Evolutionary conservation across 2,797 vertebrate species (phyloP).

Genomic region (Threskiornis aethiopicus): DNA sequence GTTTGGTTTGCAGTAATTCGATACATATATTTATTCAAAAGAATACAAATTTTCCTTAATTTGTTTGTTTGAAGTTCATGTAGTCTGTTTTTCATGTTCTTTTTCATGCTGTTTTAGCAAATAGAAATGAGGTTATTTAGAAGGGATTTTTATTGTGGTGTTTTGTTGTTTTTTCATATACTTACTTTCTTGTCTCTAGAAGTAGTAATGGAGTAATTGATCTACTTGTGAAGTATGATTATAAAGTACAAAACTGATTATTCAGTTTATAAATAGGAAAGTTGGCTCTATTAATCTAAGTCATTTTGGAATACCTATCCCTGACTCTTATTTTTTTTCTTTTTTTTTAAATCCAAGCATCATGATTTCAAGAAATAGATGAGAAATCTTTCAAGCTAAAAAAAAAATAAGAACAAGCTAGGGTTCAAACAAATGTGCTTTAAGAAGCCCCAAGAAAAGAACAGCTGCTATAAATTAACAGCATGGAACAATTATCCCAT

Average conservation of each 20-base stretch:
- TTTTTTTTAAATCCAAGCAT: not conserved
- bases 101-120: not conserved
- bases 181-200: not conserved
- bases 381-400: not conserved
- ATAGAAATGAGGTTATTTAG: not conserved
- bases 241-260: slow-evolving; percentile 14
- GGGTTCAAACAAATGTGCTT: not conserved
- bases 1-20: not conserved
- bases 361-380: not conserved
- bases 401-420: not conserved
- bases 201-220: slow-evolving; percentile 12
- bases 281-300: not conserved
- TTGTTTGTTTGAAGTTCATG: not conserved
- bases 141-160: not conserved
- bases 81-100: not conserved
- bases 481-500: not conserved
- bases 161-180: not conserved
- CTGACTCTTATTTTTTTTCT: not conserved
- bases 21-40: not conserved
- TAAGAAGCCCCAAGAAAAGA: not conserved
- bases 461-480: not conserved
- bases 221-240: slow-evolving; percentile 26
- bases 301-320: not conserved
- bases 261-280: slow-evolving; percentile 1
- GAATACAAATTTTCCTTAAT: not conserved